Percentiles rank a stretch among this genome's conserved stretches.
Conservation (phyloP, 23 tunicate species). For the Oikopleura vanhoeffeni region DNA sequence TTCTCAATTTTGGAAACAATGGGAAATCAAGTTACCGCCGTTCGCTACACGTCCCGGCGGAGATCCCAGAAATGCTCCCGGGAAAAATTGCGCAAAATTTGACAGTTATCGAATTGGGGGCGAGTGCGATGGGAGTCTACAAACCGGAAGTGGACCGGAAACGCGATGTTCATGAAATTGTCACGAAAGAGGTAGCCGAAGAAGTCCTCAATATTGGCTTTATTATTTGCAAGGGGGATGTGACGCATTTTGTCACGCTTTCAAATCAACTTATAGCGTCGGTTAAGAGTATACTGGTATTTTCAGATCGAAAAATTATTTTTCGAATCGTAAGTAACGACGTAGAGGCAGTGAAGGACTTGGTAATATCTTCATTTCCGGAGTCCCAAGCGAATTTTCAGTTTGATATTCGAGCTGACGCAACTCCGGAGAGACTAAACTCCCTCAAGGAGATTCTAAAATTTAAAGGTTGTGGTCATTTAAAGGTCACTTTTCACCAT, state of each 20-base stretch:
- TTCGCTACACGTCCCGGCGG: too few species aligned
- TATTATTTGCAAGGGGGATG: background rate
- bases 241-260: background rate
- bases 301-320: background rate
- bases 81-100: too few species aligned
- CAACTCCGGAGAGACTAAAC: background rate
- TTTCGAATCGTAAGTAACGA: background rate
- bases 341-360: background rate
- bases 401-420: background rate
- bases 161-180: too few species aligned
- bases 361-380: background rate
- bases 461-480: background rate
- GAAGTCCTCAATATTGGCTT: background rate
- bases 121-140: too few species aligned
- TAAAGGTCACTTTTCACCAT: background rate
- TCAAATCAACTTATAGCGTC: background rate
- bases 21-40: too few species aligned
- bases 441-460: background rate
- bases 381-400: background rate
- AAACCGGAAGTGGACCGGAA: too few species aligned
- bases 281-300: background rate
- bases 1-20: too few species aligned
- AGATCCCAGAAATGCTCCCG: too few species aligned
- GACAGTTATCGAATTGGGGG: too few species aligned
- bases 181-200: too few species aligned